Base-by-base conservation (phyloP, 92 coral and sea anemone species). In the Bergia sp. region DNA sequence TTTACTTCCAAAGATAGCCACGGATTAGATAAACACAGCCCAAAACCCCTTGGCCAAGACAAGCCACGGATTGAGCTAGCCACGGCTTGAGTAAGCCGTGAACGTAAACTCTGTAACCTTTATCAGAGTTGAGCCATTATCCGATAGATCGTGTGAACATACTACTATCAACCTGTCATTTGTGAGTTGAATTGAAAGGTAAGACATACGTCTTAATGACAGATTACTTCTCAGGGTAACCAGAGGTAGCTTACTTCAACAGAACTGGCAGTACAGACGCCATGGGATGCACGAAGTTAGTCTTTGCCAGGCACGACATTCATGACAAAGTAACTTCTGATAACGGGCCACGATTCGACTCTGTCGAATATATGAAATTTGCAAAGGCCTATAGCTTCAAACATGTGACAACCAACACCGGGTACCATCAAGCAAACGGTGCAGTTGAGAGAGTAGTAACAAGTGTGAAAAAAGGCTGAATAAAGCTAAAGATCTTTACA, bases 231-330 rank as follows among this genome's bases (percentile, higher is more conserved):
- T 92, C 90, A 77, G 23, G 94, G 75, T 92, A 81, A 71, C 84
- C 82, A 4, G 92, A 91, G 73, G 67, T 91, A 11, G 84, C 83
- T 2, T 83, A 43, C 84, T 39, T 88, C 50, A 43, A 91, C 20
- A 36, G 71, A 39, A 88, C 89, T 5, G 90, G 90, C 12, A 42
- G 77, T 2, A 23, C 78, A 50, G 78, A 72, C 53, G 79, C 80
- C 69, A 90, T 85, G 20, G 58, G n/a, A 9, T 88, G 78, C 49
- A 90, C 90, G 41, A 90, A 92, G 80, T 72, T 42, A 67, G 81
- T 89, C 45, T 93, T 93, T 88, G 91, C 93, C 53, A 81, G 92
- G 81, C 89, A 89, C 81, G 95, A 93, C 76, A 88, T 91, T 43
- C 92, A 92, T 21, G 86, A 85, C 15, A 90, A 85, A 80, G 15